Evolutionary conservation across 2,888 invertebrate genomes (phyloP).

Genomic region (Zele albiditarsus): DNA sequence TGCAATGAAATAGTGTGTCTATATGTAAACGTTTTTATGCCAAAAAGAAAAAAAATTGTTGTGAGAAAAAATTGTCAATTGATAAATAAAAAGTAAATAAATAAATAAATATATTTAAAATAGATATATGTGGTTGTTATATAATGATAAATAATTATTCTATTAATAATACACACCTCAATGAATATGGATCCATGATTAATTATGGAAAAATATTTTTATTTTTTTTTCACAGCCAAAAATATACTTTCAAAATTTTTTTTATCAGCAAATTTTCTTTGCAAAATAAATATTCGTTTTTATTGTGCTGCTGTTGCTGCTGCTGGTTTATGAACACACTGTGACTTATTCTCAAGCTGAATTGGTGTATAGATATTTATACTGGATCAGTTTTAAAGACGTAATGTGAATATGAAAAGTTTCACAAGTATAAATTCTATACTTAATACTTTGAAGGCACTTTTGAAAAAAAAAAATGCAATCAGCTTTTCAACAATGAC

Average conservation of each 20-base stretch:
- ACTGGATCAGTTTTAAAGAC: not conserved
- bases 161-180: conserved; percentile 57
- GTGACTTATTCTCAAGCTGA: not conserved
- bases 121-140: too few species aligned
- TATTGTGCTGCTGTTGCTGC: too few species aligned
- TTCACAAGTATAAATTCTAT: conserved; percentile 16
- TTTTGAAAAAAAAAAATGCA: not conserved
- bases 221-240: conserved; percentile 45
- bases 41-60: too few species aligned
- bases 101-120: too few species aligned
- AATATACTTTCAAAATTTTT: conserved; percentile 45
- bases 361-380: not conserved
- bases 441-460: conserved; percentile 27
- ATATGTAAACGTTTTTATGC: too few species aligned
- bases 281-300: not conserved
- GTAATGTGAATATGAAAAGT: not conserved
- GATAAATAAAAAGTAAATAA: too few species aligned
- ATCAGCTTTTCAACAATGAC: conserved; percentile 24
- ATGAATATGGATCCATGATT: conserved; percentile 66
- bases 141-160: not conserved
- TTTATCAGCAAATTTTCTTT: not conserved
- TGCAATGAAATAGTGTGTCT: not conserved
- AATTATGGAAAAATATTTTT: conserved; percentile 32
- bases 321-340: not conserved
- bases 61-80: too few species aligned